A percentile compares a stretch with the other conserved stretches of the same genome.
These are phyloP conservation scores for Scrobipalpa costella DNA, from an alignment of 2,888 invertebrate genomes.

Conservation along the genomic window DNA sequence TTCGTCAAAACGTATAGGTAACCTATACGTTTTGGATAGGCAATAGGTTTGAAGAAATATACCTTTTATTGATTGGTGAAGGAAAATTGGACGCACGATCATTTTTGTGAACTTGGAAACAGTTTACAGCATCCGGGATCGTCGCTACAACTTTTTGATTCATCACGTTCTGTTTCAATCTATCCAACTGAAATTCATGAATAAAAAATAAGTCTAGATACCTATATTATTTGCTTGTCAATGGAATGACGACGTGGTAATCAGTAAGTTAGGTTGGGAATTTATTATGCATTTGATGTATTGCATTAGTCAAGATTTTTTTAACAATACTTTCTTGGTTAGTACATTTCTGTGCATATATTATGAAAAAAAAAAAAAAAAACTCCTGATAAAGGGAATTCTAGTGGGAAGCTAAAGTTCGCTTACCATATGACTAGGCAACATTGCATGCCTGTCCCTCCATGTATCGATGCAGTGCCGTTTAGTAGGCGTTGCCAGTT, in stretches of 20 bases:
- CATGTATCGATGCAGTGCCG: conserved; percentile 67
- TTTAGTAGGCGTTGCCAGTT: conserved; percentile 65
- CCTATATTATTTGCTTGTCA: too few species aligned
- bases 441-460: conserved; percentile 52
- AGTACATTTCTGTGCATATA: not conserved
- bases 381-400: too few species aligned
- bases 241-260: too few species aligned
- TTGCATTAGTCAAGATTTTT: not conserved
- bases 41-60: not conserved
- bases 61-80: not conserved
- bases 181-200: conserved; percentile 51
- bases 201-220: not conserved
- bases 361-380: too few species aligned
- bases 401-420: not conserved
- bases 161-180: conserved; percentile 57
- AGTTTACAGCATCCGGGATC: conserved; percentile 60
- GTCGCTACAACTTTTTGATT: conserved; percentile 58
- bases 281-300: too few species aligned
- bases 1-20: too few species aligned
- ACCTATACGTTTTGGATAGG: too few species aligned
- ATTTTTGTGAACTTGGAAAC: conserved; percentile 42
- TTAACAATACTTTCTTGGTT: not conserved
- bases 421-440: conserved; percentile 65
- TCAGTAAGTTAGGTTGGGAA: too few species aligned
- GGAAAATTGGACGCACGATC: not conserved